A percentile compares a stretch with the other conserved stretches of the same genome.
Conservation (phyloP, 2,797 vertebrate genomes). For the Clamator glandarius region DNA sequence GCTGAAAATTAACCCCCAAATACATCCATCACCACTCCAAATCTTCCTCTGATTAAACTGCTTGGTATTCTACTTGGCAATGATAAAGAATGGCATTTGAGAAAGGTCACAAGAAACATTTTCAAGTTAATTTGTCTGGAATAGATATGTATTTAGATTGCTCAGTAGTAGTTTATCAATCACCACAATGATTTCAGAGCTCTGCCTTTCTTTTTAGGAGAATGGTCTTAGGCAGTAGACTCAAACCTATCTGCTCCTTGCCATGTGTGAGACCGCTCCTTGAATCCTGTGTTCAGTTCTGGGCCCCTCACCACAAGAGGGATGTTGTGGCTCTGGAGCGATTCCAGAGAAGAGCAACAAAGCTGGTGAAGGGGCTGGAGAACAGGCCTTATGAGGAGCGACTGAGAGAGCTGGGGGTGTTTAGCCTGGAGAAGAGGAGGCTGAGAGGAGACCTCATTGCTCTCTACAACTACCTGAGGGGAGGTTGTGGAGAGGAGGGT, state of each 20-base stretch:
- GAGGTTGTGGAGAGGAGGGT: no score
- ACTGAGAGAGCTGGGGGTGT: no score
- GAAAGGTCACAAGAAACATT: constrained; percentile 72
- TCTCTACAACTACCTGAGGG: no score
- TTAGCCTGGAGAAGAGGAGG: no score
- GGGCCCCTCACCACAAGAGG: no score
- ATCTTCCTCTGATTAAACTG: constrained; percentile 30
- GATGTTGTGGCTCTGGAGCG: no score
- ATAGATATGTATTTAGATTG: constrained; percentile 45
- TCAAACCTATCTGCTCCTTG: background rate
- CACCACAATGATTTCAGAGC: constrained; percentile 17
- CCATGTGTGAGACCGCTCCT: no score
- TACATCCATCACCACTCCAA: background rate
- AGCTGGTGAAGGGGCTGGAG: no score
- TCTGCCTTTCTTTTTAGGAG: background rate
- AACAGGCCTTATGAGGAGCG: no score
- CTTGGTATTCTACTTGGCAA: constrained; percentile 30
- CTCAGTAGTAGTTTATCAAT: constrained; percentile 1
- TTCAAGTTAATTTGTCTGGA: constrained; percentile 50
- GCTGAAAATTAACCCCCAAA: background rate
- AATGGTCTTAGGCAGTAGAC: background rate
- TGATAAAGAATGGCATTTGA: constrained; percentile 59
- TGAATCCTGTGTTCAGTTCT: no score
- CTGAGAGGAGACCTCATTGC: no score
- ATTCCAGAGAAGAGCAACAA: no score